Evolutionary conservation across 2,888 invertebrate genomes (phyloP).

Genomic region (Drosophila multiciliata): DNA sequence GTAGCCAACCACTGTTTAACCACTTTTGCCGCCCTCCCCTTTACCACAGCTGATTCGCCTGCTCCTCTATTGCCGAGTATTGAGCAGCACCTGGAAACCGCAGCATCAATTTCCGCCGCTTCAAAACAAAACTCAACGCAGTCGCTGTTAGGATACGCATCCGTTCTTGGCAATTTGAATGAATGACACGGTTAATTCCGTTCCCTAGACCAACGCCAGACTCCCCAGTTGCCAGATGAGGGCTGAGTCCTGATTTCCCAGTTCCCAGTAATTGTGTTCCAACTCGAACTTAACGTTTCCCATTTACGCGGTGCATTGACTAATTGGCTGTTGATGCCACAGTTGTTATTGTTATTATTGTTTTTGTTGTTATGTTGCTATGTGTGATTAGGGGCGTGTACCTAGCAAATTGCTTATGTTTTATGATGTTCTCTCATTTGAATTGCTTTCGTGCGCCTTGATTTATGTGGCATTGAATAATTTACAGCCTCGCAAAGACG

Average conservation of each 20-base stretch:
- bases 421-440: constrained; percentile 22
- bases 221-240: not conserved
- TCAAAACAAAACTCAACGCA: constrained; percentile 33
- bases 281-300: constrained; percentile 35
- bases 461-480: constrained; percentile 73
- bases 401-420: constrained; percentile 12
- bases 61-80: not conserved
- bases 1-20: not conserved
- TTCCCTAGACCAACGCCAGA: not conserved
- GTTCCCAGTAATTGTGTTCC: constrained; percentile 42
- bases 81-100: constrained; percentile 33
- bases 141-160: constrained; percentile 33
- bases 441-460: constrained; percentile 51
- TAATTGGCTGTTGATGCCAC: constrained; percentile 61
- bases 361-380: constrained; percentile 7
- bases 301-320: constrained; percentile 58
- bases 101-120: constrained; percentile 50
- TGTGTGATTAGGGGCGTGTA: constrained; percentile 16
- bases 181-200: constrained; percentile 35
- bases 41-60: constrained; percentile 17
- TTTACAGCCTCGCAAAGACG: constrained; percentile 50
- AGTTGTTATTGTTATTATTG: constrained; percentile 31
- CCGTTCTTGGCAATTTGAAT: constrained; percentile 49
- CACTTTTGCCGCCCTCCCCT: not conserved
- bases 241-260: not conserved